Percentiles rank a stretch among this genome's conserved stretches.
These are phyloP conservation scores for Phengaris alcon DNA, from an alignment of 2,888 invertebrate species.

Conservation along the genomic window DNA sequence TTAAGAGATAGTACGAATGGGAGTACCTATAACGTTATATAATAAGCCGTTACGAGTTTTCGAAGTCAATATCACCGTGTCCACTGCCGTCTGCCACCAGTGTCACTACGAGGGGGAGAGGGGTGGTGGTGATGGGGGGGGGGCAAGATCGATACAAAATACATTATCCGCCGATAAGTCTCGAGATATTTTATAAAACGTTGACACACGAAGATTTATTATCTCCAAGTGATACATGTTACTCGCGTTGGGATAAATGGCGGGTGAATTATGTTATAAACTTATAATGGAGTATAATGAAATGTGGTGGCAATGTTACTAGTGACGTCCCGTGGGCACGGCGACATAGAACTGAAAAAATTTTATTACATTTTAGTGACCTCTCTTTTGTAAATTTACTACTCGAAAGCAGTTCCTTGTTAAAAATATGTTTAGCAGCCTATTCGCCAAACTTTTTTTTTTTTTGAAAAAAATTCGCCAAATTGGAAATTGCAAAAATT, in stretches of 20 bases:
- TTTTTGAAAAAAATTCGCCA: too few species aligned
- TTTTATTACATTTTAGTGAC: too few species aligned
- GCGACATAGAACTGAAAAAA: too few species aligned
- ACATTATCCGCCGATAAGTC: conserved; percentile 16
- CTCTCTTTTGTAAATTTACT: too few species aligned
- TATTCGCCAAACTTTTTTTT: too few species aligned
- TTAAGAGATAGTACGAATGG: neutral
- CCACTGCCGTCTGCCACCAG: neutral
- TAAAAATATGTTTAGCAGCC: too few species aligned
- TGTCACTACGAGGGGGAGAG: neutral
- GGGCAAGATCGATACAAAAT: conserved; percentile 12
- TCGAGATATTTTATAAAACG: conserved; percentile 15
- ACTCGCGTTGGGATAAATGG: neutral
- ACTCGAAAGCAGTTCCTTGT: too few species aligned
- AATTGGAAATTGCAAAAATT: too few species aligned
- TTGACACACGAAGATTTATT: conserved; percentile 11
- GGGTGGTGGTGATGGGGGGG: neutral
- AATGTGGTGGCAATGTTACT: too few species aligned
- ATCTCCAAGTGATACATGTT: neutral
- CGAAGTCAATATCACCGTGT: neutral
- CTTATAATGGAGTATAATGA: too few species aligned
- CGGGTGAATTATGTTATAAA: neutral
- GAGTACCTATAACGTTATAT: neutral
- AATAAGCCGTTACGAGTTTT: neutral
- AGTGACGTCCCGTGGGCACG: too few species aligned